Base-by-base conservation (phyloP, 2,888 invertebrate species). In the Pollenia labialis region DNA sequence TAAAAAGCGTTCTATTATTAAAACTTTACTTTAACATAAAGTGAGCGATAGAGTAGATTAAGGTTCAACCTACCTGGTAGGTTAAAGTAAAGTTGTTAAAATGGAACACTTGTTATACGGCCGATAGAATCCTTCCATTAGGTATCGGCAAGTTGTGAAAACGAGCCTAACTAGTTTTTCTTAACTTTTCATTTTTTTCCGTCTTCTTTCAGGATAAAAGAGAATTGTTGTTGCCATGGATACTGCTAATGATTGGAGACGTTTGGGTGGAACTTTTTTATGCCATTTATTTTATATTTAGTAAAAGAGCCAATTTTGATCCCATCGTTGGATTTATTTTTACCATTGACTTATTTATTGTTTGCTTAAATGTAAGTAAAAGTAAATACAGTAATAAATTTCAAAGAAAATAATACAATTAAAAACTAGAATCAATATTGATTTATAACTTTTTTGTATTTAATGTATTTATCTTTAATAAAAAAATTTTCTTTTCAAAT, bases 321-420 rank as follows among this genome's bases (percentile, higher is more conserved):
- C 84, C 84, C 3, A 68, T 87, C 32, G 84, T 84, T 69, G 87
- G 87, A 16, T 87, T 87, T 68, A 87, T 87, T 60, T 87, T 87
- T 42, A 87, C 87, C 1, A 68, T 87, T 14, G 81, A 84, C 72
- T 81, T 87, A 76, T 87, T 87, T 77, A 87, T 84, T 68, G 74
- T 77, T 60, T 84, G 84, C 40, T 58, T 87, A 64, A 84, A 87
- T 81, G 87, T 87, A 75, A 84, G 87, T 84, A 32, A 64, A 81
- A 54, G 40, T 12, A 54, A 60, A 76, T 82, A 68, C 23, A 40
- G 54, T 0, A 32, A 74, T 42, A 32, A 44, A 46, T 50, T 44
- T 40, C 44, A 74, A 58, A 44, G 46, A 18, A 8, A 12, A 52
- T 12, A 18, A 62, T 3, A 54, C 32, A 54, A 14, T 71, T 7